Evolutionary conservation across 2,113 vertebrate genomes (phyloP).

Genomic region (Oreochromis tanganicae): DNA sequence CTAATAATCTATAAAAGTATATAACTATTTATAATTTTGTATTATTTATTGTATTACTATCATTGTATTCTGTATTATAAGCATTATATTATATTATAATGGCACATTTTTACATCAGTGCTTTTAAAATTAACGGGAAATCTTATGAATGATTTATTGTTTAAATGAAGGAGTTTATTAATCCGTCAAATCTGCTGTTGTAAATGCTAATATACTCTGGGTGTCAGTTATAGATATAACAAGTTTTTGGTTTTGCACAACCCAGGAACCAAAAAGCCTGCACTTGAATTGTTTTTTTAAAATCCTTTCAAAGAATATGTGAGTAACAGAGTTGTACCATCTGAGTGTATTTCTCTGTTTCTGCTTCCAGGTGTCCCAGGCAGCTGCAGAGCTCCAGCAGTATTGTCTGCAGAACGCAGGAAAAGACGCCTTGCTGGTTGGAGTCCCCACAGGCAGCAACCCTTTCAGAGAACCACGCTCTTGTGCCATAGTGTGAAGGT

Average conservation of each 20-base stretch:
- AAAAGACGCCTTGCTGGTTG: conserved; percentile 89
- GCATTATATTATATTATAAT: not conserved
- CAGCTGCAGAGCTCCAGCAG: conserved; percentile 91
- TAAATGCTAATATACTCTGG: not conserved
- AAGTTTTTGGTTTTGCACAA: not conserved
- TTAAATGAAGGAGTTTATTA: not conserved
- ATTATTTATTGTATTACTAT: not conserved
- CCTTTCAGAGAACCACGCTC: conserved; percentile 92
- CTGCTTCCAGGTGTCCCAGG: conserved; percentile 85
- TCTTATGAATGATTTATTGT: not conserved
- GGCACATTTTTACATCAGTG: not conserved
- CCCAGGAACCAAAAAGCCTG: not conserved
- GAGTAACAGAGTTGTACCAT: not conserved
- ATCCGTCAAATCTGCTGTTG: not conserved
- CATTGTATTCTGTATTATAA: not conserved
- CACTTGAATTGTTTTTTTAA: not conserved
- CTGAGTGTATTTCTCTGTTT: not conserved
- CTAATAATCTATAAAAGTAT: not conserved
- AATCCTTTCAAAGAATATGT: no score
- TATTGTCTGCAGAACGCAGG: conserved; percentile 93
- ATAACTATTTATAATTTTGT: not conserved
- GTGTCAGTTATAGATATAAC: not conserved
- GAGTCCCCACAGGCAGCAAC: conserved; percentile 89
- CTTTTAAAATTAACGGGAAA: not conserved
- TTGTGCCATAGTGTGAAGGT: conserved; percentile 78